Evolutionary conservation across 2,113 vertebrate species (phyloP).

Genomic region (Halichoeres trimaculatus): DNA sequence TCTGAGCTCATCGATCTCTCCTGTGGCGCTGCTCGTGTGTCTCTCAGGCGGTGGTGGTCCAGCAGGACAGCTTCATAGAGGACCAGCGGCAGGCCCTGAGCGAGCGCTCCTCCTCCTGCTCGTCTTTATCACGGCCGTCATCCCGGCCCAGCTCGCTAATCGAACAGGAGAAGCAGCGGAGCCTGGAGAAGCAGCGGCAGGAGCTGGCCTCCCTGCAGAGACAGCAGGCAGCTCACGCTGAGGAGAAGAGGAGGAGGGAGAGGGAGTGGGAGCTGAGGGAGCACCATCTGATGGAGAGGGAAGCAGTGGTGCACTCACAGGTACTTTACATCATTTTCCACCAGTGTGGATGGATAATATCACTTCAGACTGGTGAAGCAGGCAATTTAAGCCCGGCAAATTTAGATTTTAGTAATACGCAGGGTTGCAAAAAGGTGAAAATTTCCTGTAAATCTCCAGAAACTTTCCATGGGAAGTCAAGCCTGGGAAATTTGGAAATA

Average conservation of each 20-base stretch:
- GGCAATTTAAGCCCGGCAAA: background rate
- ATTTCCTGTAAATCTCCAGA: no score
- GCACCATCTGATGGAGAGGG: constrained; percentile 84
- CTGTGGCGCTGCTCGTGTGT: constrained; percentile 9
- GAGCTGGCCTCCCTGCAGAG: constrained; percentile 92
- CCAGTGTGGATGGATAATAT: background rate
- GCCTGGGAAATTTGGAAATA: no score
- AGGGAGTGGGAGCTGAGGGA: constrained; percentile 89
- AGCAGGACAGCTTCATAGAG: constrained; percentile 96
- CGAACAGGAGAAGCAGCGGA: constrained; percentile 98
- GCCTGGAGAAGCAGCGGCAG: constrained; percentile 95
- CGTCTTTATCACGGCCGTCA: constrained; percentile 70
- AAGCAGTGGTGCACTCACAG: constrained; percentile 79
- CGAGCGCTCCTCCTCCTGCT: constrained; percentile 79
- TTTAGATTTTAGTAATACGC: background rate
- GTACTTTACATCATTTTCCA: constrained; percentile 41
- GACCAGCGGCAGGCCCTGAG: constrained; percentile 91
- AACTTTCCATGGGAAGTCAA: no score
- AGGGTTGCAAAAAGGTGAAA: no score
- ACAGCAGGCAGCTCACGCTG: constrained; percentile 90
- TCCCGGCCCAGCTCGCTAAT: constrained; percentile 89
- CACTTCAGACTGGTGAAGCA: background rate
- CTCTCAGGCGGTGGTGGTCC: constrained; percentile 90
- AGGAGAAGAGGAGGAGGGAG: constrained; percentile 87
- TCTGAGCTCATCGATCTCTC: constrained; percentile 1